Percentiles rank a stretch among this genome's conserved stretches.
Evolutionary conservation across 92 coral and sea anemone species (phyloP).

Genomic region (Bergia sp.): DNA sequence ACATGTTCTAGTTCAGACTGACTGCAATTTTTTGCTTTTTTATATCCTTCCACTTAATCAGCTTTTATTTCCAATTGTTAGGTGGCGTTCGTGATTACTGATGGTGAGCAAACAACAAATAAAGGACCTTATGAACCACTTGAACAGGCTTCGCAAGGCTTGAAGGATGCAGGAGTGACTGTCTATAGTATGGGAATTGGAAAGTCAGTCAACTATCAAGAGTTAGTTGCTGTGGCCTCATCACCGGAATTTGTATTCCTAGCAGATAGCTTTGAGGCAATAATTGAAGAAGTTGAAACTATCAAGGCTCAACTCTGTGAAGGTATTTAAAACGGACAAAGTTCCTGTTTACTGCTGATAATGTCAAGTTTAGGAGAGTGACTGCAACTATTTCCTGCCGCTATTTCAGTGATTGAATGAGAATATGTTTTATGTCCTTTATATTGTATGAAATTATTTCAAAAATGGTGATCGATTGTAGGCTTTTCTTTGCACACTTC

Average conservation of each 20-base stretch:
- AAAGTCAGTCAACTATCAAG: background rate
- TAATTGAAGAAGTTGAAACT: background rate
- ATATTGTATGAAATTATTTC: too few species aligned
- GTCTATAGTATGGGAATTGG: conserved; percentile 14
- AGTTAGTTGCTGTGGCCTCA: conserved; percentile 16
- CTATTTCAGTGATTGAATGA: background rate
- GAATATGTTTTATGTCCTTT: background rate
- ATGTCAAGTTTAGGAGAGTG: background rate
- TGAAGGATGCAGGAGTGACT: background rate
- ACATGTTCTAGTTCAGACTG: too few species aligned
- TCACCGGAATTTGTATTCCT: background rate
- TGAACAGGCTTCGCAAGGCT: conserved; percentile 1
- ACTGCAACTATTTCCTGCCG: too few species aligned
- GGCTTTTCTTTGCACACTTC: too few species aligned
- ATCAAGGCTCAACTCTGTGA: conserved; percentile 10
- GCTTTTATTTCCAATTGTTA: background rate
- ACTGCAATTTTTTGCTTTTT: background rate
- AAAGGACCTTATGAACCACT: background rate
- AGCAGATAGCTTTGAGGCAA: background rate
- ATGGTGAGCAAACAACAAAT: conserved; percentile 5
- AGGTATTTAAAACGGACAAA: background rate
- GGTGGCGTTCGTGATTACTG: conserved; percentile 31
- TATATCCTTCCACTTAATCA: background rate
- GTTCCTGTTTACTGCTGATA: background rate
- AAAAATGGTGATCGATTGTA: too few species aligned